Evolutionary conservation across 2,797 vertebrate species (phyloP).

Genomic region (Gobionotothen gibberifrons): DNA sequence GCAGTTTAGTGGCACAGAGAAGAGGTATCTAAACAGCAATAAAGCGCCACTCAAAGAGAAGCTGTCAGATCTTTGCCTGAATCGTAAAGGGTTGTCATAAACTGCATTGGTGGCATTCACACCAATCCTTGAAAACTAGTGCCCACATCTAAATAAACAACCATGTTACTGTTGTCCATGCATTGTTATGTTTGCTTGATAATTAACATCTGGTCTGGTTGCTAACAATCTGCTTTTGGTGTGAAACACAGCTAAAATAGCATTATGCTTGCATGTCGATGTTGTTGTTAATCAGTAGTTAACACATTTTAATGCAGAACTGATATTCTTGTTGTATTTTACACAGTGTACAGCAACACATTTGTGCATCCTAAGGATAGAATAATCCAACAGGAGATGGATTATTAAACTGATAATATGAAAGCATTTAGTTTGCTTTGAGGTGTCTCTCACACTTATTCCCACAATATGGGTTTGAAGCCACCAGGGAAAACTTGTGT

Average conservation of each 20-base stretch:
- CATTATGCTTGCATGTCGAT: neutral
- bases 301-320: neutral
- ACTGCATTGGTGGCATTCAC: conserved; percentile 54
- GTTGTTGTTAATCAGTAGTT: neutral
- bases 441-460: neutral
- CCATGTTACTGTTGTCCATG: neutral
- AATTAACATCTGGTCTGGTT: conserved; percentile 1
- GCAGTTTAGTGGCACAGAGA: neutral
- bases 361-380: neutral
- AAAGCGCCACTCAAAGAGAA: conserved; percentile 20
- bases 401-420: neutral
- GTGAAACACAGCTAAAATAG: neutral
- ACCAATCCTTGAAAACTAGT: conserved; percentile 22
- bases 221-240: neutral
- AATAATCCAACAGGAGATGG: neutral
- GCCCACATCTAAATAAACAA: conserved; percentile 14
- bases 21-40: neutral
- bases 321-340: neutral
- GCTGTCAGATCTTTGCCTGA: conserved; percentile 13
- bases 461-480: conserved; percentile 20
- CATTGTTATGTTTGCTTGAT: conserved; percentile 11
- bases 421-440: neutral
- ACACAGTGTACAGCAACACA: neutral
- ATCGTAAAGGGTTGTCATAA: conserved; percentile 49
- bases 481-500: conserved; percentile 22